A percentile compares a stretch with the other conserved stretches of the same genome.
phyloP scores from a whole-genome alignment of 2,888 invertebrate species.

The Yponomeuta plumbellus region DNA sequence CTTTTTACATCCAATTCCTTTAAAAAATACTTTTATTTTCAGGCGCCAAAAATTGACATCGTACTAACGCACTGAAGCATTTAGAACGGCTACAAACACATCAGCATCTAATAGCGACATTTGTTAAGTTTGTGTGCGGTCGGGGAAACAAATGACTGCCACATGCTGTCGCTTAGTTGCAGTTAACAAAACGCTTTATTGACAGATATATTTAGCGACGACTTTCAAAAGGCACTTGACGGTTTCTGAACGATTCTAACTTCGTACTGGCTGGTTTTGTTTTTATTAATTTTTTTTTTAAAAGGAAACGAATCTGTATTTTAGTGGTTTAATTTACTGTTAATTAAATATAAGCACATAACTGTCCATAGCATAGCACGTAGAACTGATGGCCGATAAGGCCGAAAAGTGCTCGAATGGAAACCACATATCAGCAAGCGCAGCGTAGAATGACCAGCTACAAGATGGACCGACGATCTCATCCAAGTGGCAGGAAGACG shows the following conservation, averaged over 20 bases:
- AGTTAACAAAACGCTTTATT: conserved; percentile 60
- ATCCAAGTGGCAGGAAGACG: too few relatives aligned
- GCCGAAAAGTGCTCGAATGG: too few relatives aligned
- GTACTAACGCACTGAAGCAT: conserved; percentile 35
- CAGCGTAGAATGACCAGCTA: too few relatives aligned
- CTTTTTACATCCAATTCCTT: too few relatives aligned
- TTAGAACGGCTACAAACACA: conserved; percentile 56
- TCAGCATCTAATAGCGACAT: conserved; percentile 57
- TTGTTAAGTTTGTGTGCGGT: conserved; percentile 51
- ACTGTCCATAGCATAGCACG: too few relatives aligned
- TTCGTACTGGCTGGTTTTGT: background rate
- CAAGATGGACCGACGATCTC: too few relatives aligned
- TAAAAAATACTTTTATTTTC: background rate
- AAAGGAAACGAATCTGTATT: too few relatives aligned
- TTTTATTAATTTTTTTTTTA: background rate
- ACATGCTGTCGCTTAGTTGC: conserved; percentile 53
- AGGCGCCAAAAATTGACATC: conserved; percentile 9
- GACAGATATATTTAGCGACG: conserved; percentile 61
- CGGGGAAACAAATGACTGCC: conserved; percentile 54
- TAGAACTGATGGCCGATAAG: too few relatives aligned
- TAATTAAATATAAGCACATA: too few relatives aligned
- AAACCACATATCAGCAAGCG: too few relatives aligned
- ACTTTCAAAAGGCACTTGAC: conserved; percentile 1
- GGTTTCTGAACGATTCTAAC: background rate
- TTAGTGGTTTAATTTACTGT: too few relatives aligned